Evolutionary conservation across 2,797 vertebrate species (phyloP).

Genomic region (Serranus cabrilla): DNA sequence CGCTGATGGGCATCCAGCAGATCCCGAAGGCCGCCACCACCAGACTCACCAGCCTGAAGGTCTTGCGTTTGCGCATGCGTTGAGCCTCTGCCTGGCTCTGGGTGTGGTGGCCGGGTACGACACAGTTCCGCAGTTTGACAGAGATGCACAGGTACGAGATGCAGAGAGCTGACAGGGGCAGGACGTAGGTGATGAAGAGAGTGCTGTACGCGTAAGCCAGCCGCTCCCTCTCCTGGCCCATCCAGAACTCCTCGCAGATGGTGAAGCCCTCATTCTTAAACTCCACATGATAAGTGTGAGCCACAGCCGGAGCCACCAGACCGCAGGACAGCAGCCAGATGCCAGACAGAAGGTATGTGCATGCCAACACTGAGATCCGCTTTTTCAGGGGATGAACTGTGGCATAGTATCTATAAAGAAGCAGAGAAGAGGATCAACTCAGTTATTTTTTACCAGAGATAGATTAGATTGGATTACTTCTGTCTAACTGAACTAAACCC

Average conservation of each 20-base stretch:
- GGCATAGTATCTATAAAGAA: slow-evolving; percentile 87
- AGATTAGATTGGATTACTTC: background rate
- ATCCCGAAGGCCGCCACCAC: slow-evolving; percentile 90
- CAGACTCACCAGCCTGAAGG: slow-evolving; percentile 89
- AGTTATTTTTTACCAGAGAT: background rate
- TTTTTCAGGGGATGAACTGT: slow-evolving; percentile 91
- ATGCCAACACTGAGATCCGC: slow-evolving; percentile 88
- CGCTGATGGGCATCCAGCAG: slow-evolving; percentile 93
- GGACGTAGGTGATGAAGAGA: slow-evolving; percentile 90
- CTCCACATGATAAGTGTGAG: slow-evolving; percentile 93
- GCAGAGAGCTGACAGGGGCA: slow-evolving; percentile 90
- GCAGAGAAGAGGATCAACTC: background rate
- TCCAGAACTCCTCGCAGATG: slow-evolving; percentile 95
- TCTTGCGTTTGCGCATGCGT: slow-evolving; percentile 90
- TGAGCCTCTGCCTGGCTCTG: slow-evolving; percentile 88
- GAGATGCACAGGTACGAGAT: slow-evolving; percentile 92
- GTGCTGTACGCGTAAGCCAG: slow-evolving; percentile 91
- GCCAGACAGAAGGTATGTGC: slow-evolving; percentile 87
- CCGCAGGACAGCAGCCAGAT: slow-evolving; percentile 91
- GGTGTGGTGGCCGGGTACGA: slow-evolving; percentile 89
- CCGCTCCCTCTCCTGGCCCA: slow-evolving; percentile 86
- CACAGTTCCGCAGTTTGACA: slow-evolving; percentile 89
- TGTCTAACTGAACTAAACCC: background rate
- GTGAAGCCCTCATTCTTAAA: slow-evolving; percentile 89
- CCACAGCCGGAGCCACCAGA: slow-evolving; percentile 89